Percentiles rank a stretch among this genome's conserved stretches.
Evolutionary conservation across 1,140 invertebrate genomes (phyloP).

Genomic region (Meloidogyne chitwoodi): DNA sequence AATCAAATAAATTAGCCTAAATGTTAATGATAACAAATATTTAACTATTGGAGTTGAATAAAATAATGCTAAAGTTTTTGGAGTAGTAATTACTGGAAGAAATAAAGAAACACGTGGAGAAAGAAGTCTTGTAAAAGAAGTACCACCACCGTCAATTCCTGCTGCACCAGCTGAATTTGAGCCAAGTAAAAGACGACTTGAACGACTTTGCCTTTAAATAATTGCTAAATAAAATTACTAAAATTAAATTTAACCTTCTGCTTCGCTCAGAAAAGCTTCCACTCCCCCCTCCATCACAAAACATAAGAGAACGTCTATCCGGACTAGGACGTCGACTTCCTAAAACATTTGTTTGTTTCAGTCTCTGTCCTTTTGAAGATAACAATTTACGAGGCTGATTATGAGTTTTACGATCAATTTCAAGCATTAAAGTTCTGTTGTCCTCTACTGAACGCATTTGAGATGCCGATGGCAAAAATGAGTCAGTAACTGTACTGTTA

Average conservation of each 20-base stretch:
- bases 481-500: conserved; percentile 19
- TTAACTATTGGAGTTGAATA: conserved; percentile 56
- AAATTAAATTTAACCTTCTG: not conserved
- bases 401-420: not conserved
- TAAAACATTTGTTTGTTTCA: not conserved
- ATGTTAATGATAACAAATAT: conserved; percentile 54
- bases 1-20: conserved; percentile 47
- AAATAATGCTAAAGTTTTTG: conserved; percentile 25
- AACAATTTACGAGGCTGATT: not conserved
- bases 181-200: conserved; percentile 9
- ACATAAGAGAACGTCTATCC: conserved; percentile 14
- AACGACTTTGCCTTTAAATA: conserved; percentile 9
- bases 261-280: not conserved
- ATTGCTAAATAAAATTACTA: not conserved
- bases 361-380: not conserved
- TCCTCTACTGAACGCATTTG: not conserved
- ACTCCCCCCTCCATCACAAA: conserved; percentile 7
- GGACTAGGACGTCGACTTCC: conserved; percentile 16
- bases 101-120: not conserved
- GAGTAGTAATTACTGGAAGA: not conserved
- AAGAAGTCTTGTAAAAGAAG: not conserved
- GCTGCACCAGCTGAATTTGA: not conserved
- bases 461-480: conserved; percentile 15
- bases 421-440: not conserved
- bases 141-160: not conserved